Evolutionary conservation across 1,140 invertebrate species (phyloP), one percentile per base, ranked within the genome.

Genomic region (Bradysia coprophila): DNA sequence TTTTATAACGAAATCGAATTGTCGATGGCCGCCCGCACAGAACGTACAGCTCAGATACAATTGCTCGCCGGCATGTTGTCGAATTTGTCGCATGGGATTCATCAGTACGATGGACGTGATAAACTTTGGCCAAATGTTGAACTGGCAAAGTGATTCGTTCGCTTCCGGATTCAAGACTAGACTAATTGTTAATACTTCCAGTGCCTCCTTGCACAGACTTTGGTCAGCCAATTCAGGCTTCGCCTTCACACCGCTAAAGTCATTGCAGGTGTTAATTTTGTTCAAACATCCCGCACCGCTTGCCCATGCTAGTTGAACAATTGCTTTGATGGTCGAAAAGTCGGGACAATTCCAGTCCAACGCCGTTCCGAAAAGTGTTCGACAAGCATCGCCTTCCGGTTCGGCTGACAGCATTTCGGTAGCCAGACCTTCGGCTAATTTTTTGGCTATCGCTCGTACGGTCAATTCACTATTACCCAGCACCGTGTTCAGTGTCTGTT

Each of bases 181-280:
- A 48, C 81, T 80, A 41, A 92, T 73, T n/a, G 87, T 89, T 36
- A 97, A 64, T 21, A 91, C 78, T 66, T 96, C 91, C 49, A 96
- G 65, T 19, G 88, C 86, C 64, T 96, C 91, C 51, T 86, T 82
- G 54, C 89, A 91, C 48, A 95, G 79, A 55, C 66, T 46, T 52
- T 65, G 61, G 49, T 83, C 79, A 32, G 82, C 67, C 6, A 71
- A 67, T 47, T 81, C 78, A 11, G 71, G 66, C 5, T 76, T 69
- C 1, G 70, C 66, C 49, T 78, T 76, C 32, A 56, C 53, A 19
- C 59, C 51, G 28, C 53, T 54, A n/a, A 61, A 60, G 31, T 56
- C 55, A 43, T 51, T 55, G 40, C 47, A 52, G 31, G 44, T 49
- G 2, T 54, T 55, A 2, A 80, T 57, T 9, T 77, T 67, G 47